Base-by-base conservation (phyloP, 2,113 vertebrate species). In the Tamias sibiricus region DNA sequence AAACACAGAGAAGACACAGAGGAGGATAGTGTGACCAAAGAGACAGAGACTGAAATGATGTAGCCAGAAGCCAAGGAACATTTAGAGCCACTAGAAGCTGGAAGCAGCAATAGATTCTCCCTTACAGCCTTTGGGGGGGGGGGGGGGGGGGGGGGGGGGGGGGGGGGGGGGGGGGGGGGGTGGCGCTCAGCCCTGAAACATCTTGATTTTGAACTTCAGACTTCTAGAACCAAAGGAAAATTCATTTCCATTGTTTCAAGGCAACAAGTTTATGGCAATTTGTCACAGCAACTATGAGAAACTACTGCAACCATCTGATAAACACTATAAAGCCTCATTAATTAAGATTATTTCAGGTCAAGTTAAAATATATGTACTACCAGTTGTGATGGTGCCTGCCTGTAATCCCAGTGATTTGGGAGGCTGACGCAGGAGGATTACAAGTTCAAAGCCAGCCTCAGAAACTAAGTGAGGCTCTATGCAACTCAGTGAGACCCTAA, bases 281-380 rank as follows among this genome's bases (percentile, higher is more conserved):
- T 68, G 42, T 92, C 72, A 94, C 8, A 86, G 54, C 49, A 92
- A 89, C n/a, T n/a, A 74, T 2, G 17, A 62, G 19, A 94, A 92
- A 87, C 62, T 62, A 86, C 81, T 40, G 72, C 16, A 95, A 75
- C 96, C 54, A 57, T n/a, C n/a, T n/a, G n/a, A n/a, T n/a, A n/a
- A n/a, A n/a, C n/a, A n/a, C n/a, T n/a, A n/a, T n/a, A n/a, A n/a
- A n/a, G n/a, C n/a, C n/a, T n/a, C n/a, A n/a, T n/a, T n/a, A n/a
- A n/a, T 75, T 75, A 95, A 93, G 47, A 37, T 49, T 66, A 87
- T n/a, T 87, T 86, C 57, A 95, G 42, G 40, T 2, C 42, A 92
- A 90, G 90, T 64, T 69, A 95, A 86, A 91, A 94, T 80, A 42
- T 9, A 68, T 71, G 49, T 82, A 52, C 10, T 74, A 75, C 54